Evolutionary conservation across 2,113 vertebrate species (phyloP).

Genomic region (Varanus komodoensis): DNA sequence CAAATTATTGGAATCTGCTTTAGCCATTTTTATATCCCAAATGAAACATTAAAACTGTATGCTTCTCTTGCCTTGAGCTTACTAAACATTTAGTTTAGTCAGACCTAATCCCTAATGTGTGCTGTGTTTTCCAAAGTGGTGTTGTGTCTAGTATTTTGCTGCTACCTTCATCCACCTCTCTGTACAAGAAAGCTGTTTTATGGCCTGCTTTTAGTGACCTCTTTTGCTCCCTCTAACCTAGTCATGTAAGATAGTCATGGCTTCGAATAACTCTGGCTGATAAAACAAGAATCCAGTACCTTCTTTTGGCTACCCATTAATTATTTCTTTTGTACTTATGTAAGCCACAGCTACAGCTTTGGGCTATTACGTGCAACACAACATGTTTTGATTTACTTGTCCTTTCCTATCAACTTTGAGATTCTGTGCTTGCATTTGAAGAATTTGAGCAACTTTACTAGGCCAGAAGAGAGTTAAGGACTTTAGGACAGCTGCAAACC

Average conservation of each 20-base stretch:
- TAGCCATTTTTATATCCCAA: background rate
- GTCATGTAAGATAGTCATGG: background rate
- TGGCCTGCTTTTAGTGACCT: slow-evolving; percentile 2
- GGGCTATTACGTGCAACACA: background rate
- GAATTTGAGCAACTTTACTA: slow-evolving; percentile 1
- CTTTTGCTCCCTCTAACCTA: background rate
- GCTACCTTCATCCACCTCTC: background rate
- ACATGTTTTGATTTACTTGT: background rate
- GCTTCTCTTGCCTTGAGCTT: background rate
- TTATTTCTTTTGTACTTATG: background rate
- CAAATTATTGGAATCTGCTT: background rate
- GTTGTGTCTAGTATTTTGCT: background rate
- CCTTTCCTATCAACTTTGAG: background rate
- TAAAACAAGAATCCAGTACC: slow-evolving; percentile 11
- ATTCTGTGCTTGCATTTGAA: background rate
- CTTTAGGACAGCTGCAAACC: background rate
- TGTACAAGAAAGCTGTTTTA: background rate
- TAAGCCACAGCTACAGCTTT: slow-evolving; percentile 15
- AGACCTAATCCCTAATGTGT: background rate
- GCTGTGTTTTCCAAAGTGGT: background rate
- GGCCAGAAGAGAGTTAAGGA: background rate
- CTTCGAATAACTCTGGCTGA: background rate
- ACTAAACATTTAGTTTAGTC: background rate
- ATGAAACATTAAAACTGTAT: background rate
- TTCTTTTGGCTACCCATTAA: slow-evolving; percentile 22